phyloP scores from a whole-genome alignment of 2,113 vertebrate genomes.

The Atractosteus spatula region DNA sequence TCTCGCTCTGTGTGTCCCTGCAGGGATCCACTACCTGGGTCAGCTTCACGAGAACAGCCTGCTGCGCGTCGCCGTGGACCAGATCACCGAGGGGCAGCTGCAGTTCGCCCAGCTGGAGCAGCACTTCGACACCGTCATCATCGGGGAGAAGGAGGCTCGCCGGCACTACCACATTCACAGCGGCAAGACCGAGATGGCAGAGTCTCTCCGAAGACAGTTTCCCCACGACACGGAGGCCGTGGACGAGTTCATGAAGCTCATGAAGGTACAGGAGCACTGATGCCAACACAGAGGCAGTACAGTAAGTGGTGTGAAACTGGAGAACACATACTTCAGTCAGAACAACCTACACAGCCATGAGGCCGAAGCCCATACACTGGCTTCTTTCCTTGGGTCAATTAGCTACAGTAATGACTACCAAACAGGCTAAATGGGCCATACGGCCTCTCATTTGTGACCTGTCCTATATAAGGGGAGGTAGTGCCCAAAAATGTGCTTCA shows the following conservation, averaged over 20 bases:
- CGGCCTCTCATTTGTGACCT: too few relatives aligned
- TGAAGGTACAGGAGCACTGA: constrained; percentile 62
- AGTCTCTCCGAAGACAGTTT: constrained; percentile 72
- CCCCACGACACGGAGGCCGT: constrained; percentile 67
- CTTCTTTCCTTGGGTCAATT: too few relatives aligned
- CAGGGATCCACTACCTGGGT: constrained; percentile 83
- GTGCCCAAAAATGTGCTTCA: too few relatives aligned
- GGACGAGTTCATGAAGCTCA: constrained; percentile 67
- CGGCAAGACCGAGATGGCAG: constrained; percentile 69
- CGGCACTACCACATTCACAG: constrained; percentile 62
- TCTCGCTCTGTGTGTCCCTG: background rate
- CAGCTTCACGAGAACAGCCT: constrained; percentile 76
- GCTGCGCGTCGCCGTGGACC: constrained; percentile 71
- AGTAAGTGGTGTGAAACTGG: too few relatives aligned
- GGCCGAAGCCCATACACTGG: too few relatives aligned
- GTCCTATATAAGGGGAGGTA: too few relatives aligned
- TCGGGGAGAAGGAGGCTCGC: constrained; percentile 50
- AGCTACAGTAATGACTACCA: too few relatives aligned
- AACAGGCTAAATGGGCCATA: too few relatives aligned
- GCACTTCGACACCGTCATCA: constrained; percentile 71
- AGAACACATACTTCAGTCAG: too few relatives aligned
- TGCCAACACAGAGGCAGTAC: too few relatives aligned
- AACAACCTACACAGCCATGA: too few relatives aligned
- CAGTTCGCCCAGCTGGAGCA: constrained; percentile 70
- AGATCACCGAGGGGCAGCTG: constrained; percentile 79